Conservation (phyloP, 2,797 vertebrate genomes). For the Gephyroberyx darwinii region DNA sequence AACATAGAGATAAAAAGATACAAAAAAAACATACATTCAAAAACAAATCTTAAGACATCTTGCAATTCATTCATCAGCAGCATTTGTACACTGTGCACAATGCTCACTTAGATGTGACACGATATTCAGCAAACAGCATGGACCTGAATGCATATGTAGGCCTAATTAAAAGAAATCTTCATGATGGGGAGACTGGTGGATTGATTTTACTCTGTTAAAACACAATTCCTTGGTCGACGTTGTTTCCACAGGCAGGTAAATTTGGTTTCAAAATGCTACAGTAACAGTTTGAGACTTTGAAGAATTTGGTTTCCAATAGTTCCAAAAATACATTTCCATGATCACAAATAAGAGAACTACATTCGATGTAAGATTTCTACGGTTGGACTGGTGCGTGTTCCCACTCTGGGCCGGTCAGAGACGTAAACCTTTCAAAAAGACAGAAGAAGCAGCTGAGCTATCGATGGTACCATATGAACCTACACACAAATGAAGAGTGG, state of each 20-base stretch:
- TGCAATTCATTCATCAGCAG: slow-evolving; percentile 12
- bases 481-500: slow-evolving; percentile 21
- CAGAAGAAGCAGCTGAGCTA: slow-evolving; percentile 55
- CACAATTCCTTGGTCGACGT: neutral
- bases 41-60: slow-evolving; percentile 1
- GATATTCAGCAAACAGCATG: neutral
- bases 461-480: slow-evolving; percentile 71
- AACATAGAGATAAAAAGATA: neutral
- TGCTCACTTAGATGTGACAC: neutral
- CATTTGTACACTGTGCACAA: slow-evolving; percentile 13
- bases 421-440: neutral
- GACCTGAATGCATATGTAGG: neutral
- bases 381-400: neutral
- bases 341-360: neutral
- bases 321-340: neutral
- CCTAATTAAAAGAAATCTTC: neutral
- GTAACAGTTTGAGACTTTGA: neutral
- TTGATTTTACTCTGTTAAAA: neutral
- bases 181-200: neutral
- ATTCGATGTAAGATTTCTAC: neutral
- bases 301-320: neutral
- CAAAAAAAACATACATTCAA: neutral
- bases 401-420: neutral
- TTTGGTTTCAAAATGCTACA: neutral
- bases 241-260: neutral